Base-by-base conservation (phyloP, 1,140 invertebrate species). In the Drosophila persimilis region DNA sequence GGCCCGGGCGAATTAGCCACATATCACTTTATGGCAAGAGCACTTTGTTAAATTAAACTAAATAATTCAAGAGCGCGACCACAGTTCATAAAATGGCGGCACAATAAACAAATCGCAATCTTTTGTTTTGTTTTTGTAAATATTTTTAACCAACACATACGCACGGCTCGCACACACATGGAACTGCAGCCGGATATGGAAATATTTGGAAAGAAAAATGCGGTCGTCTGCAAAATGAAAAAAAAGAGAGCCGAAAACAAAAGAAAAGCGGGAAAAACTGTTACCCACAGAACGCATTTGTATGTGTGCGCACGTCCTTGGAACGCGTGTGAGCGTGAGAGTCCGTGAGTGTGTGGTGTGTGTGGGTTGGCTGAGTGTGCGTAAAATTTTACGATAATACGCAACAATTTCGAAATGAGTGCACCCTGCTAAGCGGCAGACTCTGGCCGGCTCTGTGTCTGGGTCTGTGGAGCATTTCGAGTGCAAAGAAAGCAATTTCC, bases 401-500 rank as follows among this genome's bases (percentile, higher is more conserved):
- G 77, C 69, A 85, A 80, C 81, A 85, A 85, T 85, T 86, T 81
- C 73, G 69, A 86, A 85, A 85, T 85, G 81, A 85, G 77, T 67
- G 81, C 58, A 71, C 55, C 77, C 81, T 77, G 73, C 73, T 57
- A 66, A 62, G 76, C 65, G 65, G 44, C 56, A 35, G 47, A 54
- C 51, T 48, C 66, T 75, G 31, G 35, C 45, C 51, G 6, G 29
- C 1, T 29, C 6, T 8, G 7, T 8, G 29, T 9, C 31, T 9
- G 8, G 54, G 44, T 48, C 72, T 75, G 61, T 39, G n/a, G 65
- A 76, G 76, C 62, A 78, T 64, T 76, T 59, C 63, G 77, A 85
- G 77, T 86, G 81, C 77, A 77, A 85, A 85, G 81, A 85, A 85
- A 85, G 81, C 73, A 86, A 85, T 85, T 85, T 85, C 81, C 77